Evolutionary conservation across 2,888 invertebrate species (phyloP).

Genomic region (Aquatica leii): DNA sequence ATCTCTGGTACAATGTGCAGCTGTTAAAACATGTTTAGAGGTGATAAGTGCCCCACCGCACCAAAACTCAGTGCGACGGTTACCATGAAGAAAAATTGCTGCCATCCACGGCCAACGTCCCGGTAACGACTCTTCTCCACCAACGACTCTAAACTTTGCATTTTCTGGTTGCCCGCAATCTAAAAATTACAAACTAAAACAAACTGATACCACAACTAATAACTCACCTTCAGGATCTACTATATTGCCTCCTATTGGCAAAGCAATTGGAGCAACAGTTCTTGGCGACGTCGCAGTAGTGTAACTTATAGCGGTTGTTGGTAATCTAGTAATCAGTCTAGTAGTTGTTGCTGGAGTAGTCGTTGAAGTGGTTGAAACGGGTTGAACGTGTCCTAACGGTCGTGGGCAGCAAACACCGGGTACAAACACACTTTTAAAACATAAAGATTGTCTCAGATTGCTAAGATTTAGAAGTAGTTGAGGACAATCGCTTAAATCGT

Average conservation of each 20-base stretch:
- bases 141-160: constrained; percentile 88
- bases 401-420: constrained; percentile 92
- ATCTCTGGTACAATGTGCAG: constrained; percentile 93
- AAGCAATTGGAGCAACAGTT: constrained; percentile 14
- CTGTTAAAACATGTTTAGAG: constrained; percentile 82
- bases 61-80: constrained; percentile 88
- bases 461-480: constrained; percentile 82
- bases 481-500: constrained; percentile 89
- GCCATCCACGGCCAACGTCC: constrained; percentile 98
- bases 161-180: constrained; percentile 86
- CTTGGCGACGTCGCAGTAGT: constrained; percentile 20
- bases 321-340: constrained; percentile 50
- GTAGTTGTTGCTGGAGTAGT: constrained; percentile 53
- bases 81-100: constrained; percentile 88
- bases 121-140: constrained; percentile 83
- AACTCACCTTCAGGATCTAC: constrained; percentile 65
- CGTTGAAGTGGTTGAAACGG: constrained; percentile 31
- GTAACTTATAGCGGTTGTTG: constrained; percentile 25
- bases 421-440: constrained; percentile 89
- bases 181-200: constrained; percentile 50
- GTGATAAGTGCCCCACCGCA: constrained; percentile 90
- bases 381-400: constrained; percentile 10
- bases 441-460: constrained; percentile 84
- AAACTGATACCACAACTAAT: not conserved
- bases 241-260: constrained; percentile 52